Base-by-base conservation (phyloP, 2,113 vertebrate species). In the Mustela nigripes region DNA sequence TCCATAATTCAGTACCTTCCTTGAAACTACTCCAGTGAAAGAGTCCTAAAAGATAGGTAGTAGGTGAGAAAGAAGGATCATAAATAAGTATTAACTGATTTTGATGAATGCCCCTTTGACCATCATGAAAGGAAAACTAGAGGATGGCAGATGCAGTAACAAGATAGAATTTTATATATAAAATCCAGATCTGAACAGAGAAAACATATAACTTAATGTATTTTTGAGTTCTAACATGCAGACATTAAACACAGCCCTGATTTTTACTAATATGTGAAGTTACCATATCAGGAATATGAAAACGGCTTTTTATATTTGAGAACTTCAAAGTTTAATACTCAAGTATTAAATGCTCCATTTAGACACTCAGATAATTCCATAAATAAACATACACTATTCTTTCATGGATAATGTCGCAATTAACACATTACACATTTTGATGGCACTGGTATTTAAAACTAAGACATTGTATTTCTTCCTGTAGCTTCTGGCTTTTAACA, bases 1-100 rank as follows among this genome's bases (percentile, higher is more conserved):
- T 67, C 31, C 42, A 21, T 39, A 84, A 91, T 86, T 93, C 28
- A 73, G 15, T 90, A 95, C 45, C 18, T 92, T 95, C 39, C 87
- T 88, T 85, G 45, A 96, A 96, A 96, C 60, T 88, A 94, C 36
- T 91, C 48, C 62, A 96, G 45, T 67, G 48, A 97, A 93, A 95
- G 83, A 94, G 50, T 8, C 58, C 86, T 83, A 97, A 87, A 91
- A 82, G 48, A 50, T 39, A 97, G 58, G 36, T n/a, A 96, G 63
- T 42, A 87, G 80, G 48, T 95, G 56, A 79, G 71, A 88, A 87
- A 82, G 88, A 62, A 56, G 22, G 5, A 53, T 89, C 71, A 92
- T 86, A 67, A 91, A 71, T 62, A 93, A 87, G 36, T 45, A 60
- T 87, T 28, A 82, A 26, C 0, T 88, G 62, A 39, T 91, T 95